A percentile compares a stretch with the other conserved stretches of the same genome.
Conservation (phyloP, 2,888 invertebrate species). For the Prosopocoilus inquinatus region DNA sequence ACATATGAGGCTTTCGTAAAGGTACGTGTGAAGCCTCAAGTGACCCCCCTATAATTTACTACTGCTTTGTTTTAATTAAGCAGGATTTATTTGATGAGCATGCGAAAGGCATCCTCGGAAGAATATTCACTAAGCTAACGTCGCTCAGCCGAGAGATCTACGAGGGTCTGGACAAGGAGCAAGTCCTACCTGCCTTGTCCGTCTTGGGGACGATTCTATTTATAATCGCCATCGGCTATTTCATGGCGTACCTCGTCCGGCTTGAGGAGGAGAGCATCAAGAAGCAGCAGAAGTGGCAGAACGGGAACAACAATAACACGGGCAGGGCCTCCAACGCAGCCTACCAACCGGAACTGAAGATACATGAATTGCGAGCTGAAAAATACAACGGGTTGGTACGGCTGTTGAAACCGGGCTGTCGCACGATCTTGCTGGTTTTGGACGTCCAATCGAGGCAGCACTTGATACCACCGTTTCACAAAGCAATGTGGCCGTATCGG, state of each 20-base stretch:
- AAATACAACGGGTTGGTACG: conserved; percentile 94
- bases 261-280: conserved; percentile 61
- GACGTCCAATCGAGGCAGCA: conserved; percentile 85
- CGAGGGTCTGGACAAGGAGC: conserved; percentile 72
- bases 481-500: conserved; percentile 93
- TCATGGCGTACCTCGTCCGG: conserved; percentile 80
- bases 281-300: conserved; percentile 52
- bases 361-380: conserved; percentile 92
- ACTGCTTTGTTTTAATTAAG: conserved; percentile 24
- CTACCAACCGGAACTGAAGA: conserved; percentile 67
- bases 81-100: conserved; percentile 79
- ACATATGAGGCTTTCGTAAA: conserved; percentile 77
- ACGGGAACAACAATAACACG: conserved; percentile 46
- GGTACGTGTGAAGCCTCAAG: conserved; percentile 47
- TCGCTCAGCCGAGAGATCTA: conserved; percentile 70
- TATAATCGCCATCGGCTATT: conserved; percentile 76
- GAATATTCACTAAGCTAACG: conserved; percentile 63
- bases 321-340: conserved; percentile 28
- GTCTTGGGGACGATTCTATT: conserved; percentile 75
- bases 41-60: neutral
- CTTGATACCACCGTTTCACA: conserved; percentile 87
- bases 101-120: conserved; percentile 68
- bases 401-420: conserved; percentile 89
- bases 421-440: conserved; percentile 87
- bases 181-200: conserved; percentile 75